A percentile compares a stretch with the other conserved stretches of the same genome.
Conservation (phyloP, 1,140 invertebrate species). For the Danaus plexippus region DNA sequence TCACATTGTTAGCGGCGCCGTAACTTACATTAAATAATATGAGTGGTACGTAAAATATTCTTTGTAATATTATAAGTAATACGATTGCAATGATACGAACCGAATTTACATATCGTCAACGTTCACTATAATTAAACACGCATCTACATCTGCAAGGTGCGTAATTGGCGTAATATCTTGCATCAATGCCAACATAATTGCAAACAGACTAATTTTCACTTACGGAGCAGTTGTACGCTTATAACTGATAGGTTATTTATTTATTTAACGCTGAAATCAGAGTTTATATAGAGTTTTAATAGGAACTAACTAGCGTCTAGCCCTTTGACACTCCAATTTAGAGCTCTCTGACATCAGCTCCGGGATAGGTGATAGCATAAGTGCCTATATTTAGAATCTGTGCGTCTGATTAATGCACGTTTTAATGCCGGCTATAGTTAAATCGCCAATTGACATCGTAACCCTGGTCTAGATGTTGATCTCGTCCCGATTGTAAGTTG, state of each 20-base stretch:
- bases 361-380: constrained; percentile 53
- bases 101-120: constrained; percentile 2
- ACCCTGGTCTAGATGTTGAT: constrained; percentile 37
- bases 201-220: constrained; percentile 8
- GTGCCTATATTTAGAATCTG: constrained; percentile 68
- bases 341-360: constrained; percentile 51
- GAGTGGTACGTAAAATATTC: no score
- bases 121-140: constrained; percentile 6
- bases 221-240: background rate
- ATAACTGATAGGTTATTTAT: no score
- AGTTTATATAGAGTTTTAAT: background rate
- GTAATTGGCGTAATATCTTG: background rate
- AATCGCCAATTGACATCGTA: constrained; percentile 59
- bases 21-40: no score
- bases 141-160: constrained; percentile 10
- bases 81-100: background rate
- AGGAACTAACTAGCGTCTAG: background rate
- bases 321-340: constrained; percentile 28
- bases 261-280: background rate
- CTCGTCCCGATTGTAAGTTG: constrained; percentile 17
- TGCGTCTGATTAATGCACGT: constrained; percentile 56
- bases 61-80: constrained; percentile 2
- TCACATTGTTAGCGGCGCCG: no score
- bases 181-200: constrained; percentile 7
- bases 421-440: constrained; percentile 48